These are phyloP conservation scores for Paradisaea rubra DNA, from an alignment of 2,113 vertebrate species.

Conservation along the genomic window DNA sequence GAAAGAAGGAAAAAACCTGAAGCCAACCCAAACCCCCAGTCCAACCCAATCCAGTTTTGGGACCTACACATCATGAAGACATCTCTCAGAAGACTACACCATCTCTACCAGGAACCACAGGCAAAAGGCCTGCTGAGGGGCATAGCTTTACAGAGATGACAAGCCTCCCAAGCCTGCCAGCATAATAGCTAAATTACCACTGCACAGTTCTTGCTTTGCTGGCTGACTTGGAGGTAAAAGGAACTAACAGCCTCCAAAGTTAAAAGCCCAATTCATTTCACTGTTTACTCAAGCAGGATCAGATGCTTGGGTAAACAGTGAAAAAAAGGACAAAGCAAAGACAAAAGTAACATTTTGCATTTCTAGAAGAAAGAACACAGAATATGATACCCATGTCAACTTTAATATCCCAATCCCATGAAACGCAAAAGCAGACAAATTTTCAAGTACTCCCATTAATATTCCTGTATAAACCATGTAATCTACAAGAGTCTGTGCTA, in stretches of 20 bases:
- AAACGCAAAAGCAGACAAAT: neutral
- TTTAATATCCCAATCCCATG: neutral
- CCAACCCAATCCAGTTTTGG: neutral
- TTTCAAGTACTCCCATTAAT: neutral
- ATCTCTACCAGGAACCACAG: neutral
- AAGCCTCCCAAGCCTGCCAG: neutral
- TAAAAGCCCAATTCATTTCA: neutral
- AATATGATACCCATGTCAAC: neutral
- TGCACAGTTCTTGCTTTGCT: neutral
- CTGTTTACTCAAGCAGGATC: neutral
- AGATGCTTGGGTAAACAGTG: neutral
- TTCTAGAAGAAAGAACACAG: neutral
- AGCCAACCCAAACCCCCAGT: neutral
- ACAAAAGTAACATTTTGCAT: neutral
- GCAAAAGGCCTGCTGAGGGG: neutral
- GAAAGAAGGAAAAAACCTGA: neutral
- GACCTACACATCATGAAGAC: neutral
- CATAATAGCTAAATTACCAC: neutral
- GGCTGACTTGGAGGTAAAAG: neutral
- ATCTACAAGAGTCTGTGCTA: neutral
- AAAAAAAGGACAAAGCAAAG: neutral
- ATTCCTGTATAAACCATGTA: neutral
- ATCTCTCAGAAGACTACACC: neutral
- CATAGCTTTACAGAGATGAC: neutral
- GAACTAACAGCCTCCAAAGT: neutral